Evolutionary conservation across 2,113 vertebrate species (phyloP).

Genomic region (Mugil cephalus): DNA sequence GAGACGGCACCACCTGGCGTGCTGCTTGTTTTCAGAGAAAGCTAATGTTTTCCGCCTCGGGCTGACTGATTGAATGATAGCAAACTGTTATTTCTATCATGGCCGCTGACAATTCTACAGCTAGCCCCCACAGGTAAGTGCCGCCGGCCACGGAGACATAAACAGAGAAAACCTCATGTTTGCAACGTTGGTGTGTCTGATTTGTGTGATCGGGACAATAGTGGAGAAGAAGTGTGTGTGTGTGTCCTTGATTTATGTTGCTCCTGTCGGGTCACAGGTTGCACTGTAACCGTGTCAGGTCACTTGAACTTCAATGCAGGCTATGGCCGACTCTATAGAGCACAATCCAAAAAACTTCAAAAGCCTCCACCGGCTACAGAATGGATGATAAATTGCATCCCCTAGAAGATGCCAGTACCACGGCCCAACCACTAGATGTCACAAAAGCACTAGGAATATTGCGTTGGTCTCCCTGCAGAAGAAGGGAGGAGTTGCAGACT

Average conservation of each 20-base stretch:
- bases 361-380: slow-evolving; percentile 19
- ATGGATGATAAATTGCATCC: slow-evolving; percentile 27
- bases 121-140: slow-evolving; percentile 77
- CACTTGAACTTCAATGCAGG: background rate
- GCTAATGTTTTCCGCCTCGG: slow-evolving; percentile 64
- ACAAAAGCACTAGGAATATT: slow-evolving; percentile 15
- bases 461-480: background rate
- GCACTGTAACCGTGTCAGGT: no score
- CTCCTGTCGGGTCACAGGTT: no score
- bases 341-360: slow-evolving; percentile 41
- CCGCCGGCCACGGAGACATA: slow-evolving; percentile 40
- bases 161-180: slow-evolving; percentile 69
- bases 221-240: no score
- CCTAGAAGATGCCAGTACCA: background rate
- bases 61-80: slow-evolving; percentile 71
- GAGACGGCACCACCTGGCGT: slow-evolving; percentile 62
- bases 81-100: slow-evolving; percentile 71
- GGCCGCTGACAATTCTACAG: slow-evolving; percentile 61
- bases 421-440: slow-evolving; percentile 69
- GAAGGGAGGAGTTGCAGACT: background rate
- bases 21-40: slow-evolving; percentile 49
- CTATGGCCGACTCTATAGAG: no score
- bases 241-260: background rate
- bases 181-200: slow-evolving; percentile 36
- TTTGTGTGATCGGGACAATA: slow-evolving; percentile 30